Evolutionary conservation across 2,797 vertebrate species (phyloP), one percentile per base, ranked within the genome.

Genomic region (Micrastur ruficollis): DNA sequence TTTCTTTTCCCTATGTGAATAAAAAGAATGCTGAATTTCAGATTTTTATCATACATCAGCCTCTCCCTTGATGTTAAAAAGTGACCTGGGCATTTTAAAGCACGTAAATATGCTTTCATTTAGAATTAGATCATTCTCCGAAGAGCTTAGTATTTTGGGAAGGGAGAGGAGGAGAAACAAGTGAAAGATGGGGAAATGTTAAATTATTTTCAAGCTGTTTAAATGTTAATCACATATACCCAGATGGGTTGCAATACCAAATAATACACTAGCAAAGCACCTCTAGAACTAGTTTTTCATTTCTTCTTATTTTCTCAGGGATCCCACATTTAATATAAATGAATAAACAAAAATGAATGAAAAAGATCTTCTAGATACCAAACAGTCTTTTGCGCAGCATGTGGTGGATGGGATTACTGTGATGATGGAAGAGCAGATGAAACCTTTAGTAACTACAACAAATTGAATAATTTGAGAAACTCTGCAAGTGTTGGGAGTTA

Each of bases 21-120:
- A 71, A 89, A 95, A 84, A 86, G 27, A 97, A 95, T 53, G 85
- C 31, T 81, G 70, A 83, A 73, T 20, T 93, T 56, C 65, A 88
- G 73, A 70, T 72, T 71, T 83, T 68, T 67, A 81, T 74, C 25
- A 17, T 49, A 78, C 38, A 66, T 46, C 87, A 74, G 38, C 63
- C 83, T 94, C 76, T 93, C 67, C 71, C 93, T 93, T 40, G 22
- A 83, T 88, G 36, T 76, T 85, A 85, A 91, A 50, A 84, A 87
- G 63, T 40, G 6, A 78, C 46, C 66, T 0, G 11, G 11, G 49
- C 40, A 85, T 82, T 92, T 87, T 80, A 82, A 96, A 93, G 19
- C 31, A 80, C 29, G 49, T 68, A 88, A 90, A 92, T 86, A 93
- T 18, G 23, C 26, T 75, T 78, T 83, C 29, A 44, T 86, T 85